Conservation (phyloP, 2,113 vertebrate genomes). For the Heterochromis multidens region DNA sequence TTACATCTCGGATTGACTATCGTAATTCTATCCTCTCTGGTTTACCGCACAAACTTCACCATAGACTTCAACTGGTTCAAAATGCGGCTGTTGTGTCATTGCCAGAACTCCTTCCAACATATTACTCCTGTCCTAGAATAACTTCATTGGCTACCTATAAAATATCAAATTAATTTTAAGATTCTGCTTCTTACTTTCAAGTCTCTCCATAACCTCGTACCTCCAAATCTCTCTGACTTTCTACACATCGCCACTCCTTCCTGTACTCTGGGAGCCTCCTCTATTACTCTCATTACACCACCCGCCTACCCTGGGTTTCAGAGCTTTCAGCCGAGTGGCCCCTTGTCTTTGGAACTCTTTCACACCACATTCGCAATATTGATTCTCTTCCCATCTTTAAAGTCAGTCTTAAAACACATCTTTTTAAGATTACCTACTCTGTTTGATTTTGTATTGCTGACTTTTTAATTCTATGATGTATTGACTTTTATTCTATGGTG, state of each 20-base stretch:
- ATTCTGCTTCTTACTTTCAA: not conserved
- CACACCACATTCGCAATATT: not conserved
- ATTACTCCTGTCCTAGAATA: not conserved
- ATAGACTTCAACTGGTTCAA: not conserved
- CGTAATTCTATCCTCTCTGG: not conserved
- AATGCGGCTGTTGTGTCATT: not conserved
- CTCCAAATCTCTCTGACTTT: fast-evolving
- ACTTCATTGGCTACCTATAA: not conserved
- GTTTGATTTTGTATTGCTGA: too few species aligned
- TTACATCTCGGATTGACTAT: not conserved
- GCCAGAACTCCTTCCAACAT: not conserved
- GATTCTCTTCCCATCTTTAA: not conserved
- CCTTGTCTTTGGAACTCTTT: not conserved
- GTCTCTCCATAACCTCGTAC: not conserved
- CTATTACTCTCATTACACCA: fast-evolving
- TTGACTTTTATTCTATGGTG: too few species aligned
- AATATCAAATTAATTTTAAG: not conserved
- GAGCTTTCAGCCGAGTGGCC: fast-evolving
- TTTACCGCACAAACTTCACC: fast-evolving
- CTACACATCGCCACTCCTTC: fast-evolving
- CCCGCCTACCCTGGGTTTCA: too few species aligned
- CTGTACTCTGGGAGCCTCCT: fast-evolving
- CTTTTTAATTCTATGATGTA: not conserved
- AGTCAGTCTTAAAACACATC: too few species aligned
- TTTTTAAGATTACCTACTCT: fast-evolving